phyloP scores from a whole-genome alignment of 2,113 vertebrate species.

The Epinephelus moara region DNA sequence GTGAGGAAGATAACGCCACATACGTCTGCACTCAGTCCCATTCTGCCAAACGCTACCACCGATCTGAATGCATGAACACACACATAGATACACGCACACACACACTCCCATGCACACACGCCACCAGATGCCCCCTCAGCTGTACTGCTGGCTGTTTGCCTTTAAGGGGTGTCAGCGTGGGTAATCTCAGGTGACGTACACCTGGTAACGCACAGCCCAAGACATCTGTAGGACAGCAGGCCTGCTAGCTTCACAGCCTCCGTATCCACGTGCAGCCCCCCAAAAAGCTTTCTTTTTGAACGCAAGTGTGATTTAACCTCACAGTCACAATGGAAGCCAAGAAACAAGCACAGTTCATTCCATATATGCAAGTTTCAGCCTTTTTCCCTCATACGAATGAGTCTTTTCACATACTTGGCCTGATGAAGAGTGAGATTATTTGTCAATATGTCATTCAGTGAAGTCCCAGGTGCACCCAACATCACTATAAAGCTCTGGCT shows the following conservation, averaged over 20 bases:
- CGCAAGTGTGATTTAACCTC: constrained; percentile 7
- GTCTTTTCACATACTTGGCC: not conserved
- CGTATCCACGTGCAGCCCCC: constrained; percentile 31
- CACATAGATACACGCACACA: constrained; percentile 36
- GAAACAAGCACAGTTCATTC: constrained; percentile 1
- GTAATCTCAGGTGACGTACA: constrained; percentile 85
- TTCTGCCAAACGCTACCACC: constrained; percentile 58
- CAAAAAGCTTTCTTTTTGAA: constrained; percentile 46
- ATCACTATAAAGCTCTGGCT: constrained; percentile 41
- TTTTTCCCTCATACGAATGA: not conserved
- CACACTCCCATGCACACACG: constrained; percentile 38
- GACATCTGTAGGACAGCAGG: constrained; percentile 83
- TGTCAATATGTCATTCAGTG: constrained; percentile 20
- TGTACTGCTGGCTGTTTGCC: constrained; percentile 79
- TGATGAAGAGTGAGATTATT: constrained; percentile 1
- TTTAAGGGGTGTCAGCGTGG: constrained; percentile 77
- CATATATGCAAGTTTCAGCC: not conserved
- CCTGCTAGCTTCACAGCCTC: constrained; percentile 67
- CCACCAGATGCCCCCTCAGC: constrained; percentile 83
- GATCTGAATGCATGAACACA: constrained; percentile 67
- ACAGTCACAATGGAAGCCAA: constrained; percentile 13
- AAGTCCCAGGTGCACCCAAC: constrained; percentile 65
- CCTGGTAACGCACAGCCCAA: constrained; percentile 76
- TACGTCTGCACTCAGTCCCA: constrained; percentile 20
- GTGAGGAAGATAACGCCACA: constrained; percentile 18